phyloP scores from a whole-genome alignment of 2,797 vertebrate genomes.

The Crocidura indochinensis region DNA sequence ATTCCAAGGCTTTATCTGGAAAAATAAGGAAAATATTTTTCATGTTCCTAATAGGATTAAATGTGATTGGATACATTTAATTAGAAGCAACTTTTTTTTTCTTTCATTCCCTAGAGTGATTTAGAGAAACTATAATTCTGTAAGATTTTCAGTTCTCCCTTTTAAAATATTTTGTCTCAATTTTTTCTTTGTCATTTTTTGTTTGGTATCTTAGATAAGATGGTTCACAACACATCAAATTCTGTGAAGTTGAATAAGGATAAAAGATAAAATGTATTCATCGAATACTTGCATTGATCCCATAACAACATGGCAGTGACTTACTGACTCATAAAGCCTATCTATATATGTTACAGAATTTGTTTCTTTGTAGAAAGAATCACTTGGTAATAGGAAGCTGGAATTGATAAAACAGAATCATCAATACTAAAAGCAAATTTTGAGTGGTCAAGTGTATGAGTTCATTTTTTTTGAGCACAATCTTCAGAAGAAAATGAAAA shows the following conservation, averaged over 20 bases:
- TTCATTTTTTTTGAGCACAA: neutral
- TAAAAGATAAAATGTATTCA: conserved; percentile 19
- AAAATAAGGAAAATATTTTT: conserved; percentile 12
- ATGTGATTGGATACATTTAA: conserved; percentile 40
- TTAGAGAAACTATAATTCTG: conserved; percentile 51
- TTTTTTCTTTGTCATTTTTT: neutral
- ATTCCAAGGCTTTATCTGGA: conserved; percentile 1
- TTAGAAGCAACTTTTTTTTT: conserved; percentile 30
- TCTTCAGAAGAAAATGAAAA: neutral
- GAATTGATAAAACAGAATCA: neutral
- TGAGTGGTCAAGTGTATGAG: neutral
- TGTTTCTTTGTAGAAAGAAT: conserved; percentile 4
- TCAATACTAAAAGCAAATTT: neutral
- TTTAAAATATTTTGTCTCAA: conserved; percentile 23
- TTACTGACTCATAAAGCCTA: neutral
- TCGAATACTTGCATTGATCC: neutral
- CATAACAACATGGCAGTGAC: conserved; percentile 22
- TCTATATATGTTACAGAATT: neutral
- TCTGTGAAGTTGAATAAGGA: conserved; percentile 6
- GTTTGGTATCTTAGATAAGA: neutral
- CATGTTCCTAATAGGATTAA: conserved; percentile 42
- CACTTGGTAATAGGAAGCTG: neutral
- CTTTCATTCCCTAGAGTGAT: neutral
- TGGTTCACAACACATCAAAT: neutral
- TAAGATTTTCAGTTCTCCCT: neutral